A percentile compares a stretch with the other conserved stretches of the same genome.
Evolutionary conservation across 2,113 vertebrate species (phyloP).

Genomic region (Geococcyx californianus): DNA sequence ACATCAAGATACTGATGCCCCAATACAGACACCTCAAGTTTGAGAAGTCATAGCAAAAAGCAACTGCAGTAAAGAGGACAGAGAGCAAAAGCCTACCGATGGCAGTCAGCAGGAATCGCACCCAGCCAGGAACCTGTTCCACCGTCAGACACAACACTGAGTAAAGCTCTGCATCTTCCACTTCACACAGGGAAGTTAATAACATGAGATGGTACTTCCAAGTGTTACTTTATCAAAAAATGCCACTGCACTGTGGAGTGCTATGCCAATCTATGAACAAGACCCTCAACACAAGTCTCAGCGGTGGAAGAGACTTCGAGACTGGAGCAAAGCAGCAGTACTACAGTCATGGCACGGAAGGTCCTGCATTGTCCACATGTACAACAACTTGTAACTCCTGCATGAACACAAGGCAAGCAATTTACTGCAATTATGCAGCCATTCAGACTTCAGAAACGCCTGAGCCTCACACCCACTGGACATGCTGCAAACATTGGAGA

Average conservation of each 20-base stretch:
- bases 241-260: not conserved
- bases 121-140: not conserved
- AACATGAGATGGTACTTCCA: not conserved
- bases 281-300: not conserved
- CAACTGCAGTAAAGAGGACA: not conserved
- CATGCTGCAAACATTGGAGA: not conserved
- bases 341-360: not conserved
- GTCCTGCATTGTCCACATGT: not conserved
- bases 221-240: not conserved
- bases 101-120: not conserved
- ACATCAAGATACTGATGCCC: not conserved
- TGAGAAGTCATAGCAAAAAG: not conserved
- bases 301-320: not conserved
- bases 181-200: not conserved
- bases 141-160: not conserved
- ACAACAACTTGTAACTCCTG: not conserved
- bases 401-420: not conserved
- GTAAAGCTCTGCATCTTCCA: not conserved
- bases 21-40: accelerated
- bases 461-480: not conserved
- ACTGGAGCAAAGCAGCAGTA: not conserved
- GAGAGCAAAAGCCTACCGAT: not conserved
- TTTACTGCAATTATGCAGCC: not conserved
- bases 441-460: not conserved
- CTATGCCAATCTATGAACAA: not conserved